These are phyloP conservation scores for Zaprionus capensis DNA, from an alignment of 1,140 invertebrate genomes.

Conservation along the genomic window DNA sequence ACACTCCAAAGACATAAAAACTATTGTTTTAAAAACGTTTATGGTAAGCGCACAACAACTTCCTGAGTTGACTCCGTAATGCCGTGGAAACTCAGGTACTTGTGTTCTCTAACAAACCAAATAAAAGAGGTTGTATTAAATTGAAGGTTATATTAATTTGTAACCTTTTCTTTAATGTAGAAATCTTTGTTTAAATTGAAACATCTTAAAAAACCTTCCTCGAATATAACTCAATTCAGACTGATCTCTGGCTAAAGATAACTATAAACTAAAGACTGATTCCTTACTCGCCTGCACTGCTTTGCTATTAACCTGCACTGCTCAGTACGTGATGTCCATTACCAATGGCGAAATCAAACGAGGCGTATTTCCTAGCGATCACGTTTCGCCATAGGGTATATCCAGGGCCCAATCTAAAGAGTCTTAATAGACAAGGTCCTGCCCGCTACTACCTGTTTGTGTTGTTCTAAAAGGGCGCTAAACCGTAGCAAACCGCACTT, in stretches of 20 bases:
- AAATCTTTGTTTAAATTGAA: not conserved
- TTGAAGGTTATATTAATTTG: conserved; percentile 2
- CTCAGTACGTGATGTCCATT: conserved; percentile 47
- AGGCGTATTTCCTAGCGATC: conserved; percentile 49
- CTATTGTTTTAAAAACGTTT: conserved; percentile 25
- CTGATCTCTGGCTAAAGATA: conserved; percentile 46
- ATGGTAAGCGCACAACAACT: conserved; percentile 33
- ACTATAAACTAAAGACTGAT: conserved; percentile 1
- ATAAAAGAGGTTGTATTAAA: not conserved
- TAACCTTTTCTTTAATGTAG: not conserved
- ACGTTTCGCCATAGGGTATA: conserved; percentile 32
- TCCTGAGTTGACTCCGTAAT: conserved; percentile 13
- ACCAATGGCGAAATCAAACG: conserved; percentile 42
- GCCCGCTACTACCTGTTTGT: conserved; percentile 39
- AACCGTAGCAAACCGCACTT: conserved; percentile 62
- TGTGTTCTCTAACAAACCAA: not conserved
- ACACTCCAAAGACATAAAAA: conserved; percentile 22
- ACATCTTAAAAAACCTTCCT: not conserved
- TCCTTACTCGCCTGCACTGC: conserved; percentile 7
- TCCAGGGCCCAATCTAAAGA: conserved; percentile 8
- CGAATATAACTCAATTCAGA: conserved; percentile 4
- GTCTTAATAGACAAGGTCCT: conserved; percentile 11
- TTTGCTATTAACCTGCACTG: conserved; percentile 27
- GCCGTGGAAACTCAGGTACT: not conserved
- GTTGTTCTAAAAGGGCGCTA: conserved; percentile 43